Evolutionary conservation across 1,140 invertebrate species (phyloP).

Genomic region (Leptinotarsa defecta): DNA sequence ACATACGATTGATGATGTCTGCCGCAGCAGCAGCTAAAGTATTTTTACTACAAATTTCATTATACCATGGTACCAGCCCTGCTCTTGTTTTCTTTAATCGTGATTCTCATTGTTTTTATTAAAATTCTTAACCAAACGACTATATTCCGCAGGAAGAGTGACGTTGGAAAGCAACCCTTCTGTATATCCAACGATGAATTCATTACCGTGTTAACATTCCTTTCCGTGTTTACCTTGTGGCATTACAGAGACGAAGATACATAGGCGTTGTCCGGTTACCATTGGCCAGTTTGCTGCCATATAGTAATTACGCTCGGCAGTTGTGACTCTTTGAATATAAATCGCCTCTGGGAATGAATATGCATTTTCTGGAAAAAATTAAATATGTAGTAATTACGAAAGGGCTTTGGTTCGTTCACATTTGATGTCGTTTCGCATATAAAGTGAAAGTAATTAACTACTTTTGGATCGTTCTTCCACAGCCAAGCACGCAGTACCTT

Average conservation of each 20-base stretch:
- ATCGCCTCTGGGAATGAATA: conserved; percentile 2
- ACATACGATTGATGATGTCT: too few species aligned
- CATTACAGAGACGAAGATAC: background rate
- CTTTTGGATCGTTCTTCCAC: too few species aligned
- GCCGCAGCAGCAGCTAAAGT: too few species aligned
- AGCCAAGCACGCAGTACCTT: too few species aligned
- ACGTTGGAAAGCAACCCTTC: background rate
- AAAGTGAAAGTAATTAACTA: background rate
- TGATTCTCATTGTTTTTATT: too few species aligned
- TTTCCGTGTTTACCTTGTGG: background rate
- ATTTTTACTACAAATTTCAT: too few species aligned
- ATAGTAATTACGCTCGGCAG: background rate
- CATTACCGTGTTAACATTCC: background rate
- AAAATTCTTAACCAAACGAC: too few species aligned
- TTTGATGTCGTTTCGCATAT: background rate
- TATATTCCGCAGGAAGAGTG: too few species aligned
- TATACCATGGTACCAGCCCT: too few species aligned
- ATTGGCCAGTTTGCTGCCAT: background rate
- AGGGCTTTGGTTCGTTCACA: background rate
- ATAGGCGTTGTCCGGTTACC: background rate
- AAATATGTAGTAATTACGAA: conserved; percentile 1
- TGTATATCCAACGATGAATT: background rate
- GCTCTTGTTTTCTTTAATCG: too few species aligned
- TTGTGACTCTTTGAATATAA: conserved; percentile 6
- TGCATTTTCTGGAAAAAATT: conserved; percentile 1